Evolutionary conservation across 2,888 invertebrate species (phyloP).

Genomic region (Harpalus rufipes): DNA sequence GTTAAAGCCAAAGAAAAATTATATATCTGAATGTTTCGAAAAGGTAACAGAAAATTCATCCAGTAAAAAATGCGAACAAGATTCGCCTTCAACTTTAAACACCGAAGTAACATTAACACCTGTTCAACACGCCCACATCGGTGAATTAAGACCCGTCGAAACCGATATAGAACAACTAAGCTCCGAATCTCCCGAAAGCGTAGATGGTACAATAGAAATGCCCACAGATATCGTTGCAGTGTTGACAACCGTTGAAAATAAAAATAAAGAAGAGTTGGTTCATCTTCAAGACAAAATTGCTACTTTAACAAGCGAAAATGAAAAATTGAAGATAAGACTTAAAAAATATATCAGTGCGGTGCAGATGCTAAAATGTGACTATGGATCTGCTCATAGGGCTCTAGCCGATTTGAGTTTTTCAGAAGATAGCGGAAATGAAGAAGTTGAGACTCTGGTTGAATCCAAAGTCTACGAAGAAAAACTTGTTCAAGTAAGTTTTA

Average conservation of each 20-base stretch:
- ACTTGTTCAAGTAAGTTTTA: slow-evolving; percentile 86
- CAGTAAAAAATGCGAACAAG: slow-evolving; percentile 46
- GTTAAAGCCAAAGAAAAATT: slow-evolving; percentile 60
- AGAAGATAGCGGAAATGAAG: slow-evolving; percentile 74
- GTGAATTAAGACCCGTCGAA: slow-evolving; percentile 78
- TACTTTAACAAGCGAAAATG: slow-evolving; percentile 85
- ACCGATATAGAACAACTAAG: slow-evolving; percentile 72
- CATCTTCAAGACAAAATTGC: slow-evolving; percentile 73
- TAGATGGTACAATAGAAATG: slow-evolving; percentile 74
- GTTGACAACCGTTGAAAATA: slow-evolving; percentile 74
- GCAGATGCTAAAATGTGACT: slow-evolving; percentile 85
- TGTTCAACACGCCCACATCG: slow-evolving; percentile 76
- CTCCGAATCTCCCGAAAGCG: slow-evolving; percentile 72
- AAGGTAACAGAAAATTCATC: slow-evolving; percentile 22
- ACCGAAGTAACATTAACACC: slow-evolving; percentile 76
- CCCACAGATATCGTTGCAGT: slow-evolving; percentile 75
- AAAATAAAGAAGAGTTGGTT: slow-evolving; percentile 74
- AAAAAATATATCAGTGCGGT: slow-evolving; percentile 94
- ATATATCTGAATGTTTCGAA: slow-evolving; percentile 60
- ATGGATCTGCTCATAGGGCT: slow-evolving; percentile 74
- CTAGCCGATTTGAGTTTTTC: slow-evolving; percentile 73
- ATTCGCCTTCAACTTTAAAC: neutral
- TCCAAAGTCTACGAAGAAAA: slow-evolving; percentile 90
- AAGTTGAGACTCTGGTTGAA: slow-evolving; percentile 82
- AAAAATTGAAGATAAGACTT: slow-evolving; percentile 89